Base-by-base conservation (phyloP, 2,113 vertebrate species). In the Cololabis saira region DNA sequence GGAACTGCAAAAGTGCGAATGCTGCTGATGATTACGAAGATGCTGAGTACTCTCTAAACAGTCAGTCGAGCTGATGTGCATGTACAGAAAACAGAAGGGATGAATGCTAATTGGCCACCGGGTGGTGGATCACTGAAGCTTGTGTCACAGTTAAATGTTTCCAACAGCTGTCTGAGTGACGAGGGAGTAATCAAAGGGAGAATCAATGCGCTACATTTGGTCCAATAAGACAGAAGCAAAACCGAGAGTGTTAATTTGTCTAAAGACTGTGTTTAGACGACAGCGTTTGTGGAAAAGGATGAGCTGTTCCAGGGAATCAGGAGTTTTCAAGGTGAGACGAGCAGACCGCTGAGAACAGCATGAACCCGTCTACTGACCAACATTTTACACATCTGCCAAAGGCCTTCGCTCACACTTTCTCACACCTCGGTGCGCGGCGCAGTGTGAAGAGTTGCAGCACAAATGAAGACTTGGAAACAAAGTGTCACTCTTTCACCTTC, bases 391-490 rank as follows among this genome's bases (percentile, higher is more conserved):
- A 69, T 48, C 12, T 55, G 37, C 54, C 27, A 18, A 49, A 57
- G 60, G 48, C 55, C 51, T 79, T 80, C 33, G 43, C 62, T 70
- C 52, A n/a, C 17, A 53, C n/a, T 59, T 76, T 82, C 74, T 88
- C 62, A 80, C 85, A 82, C 76, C 8, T 5, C 0, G 10, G 68
- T 81, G 78, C n/a, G 55, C 60, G 76, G 48, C 55, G 19, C 87
- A 56, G 77, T 82, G 85, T 1, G 37, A 67, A 76, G 61, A 17
- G 40, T 76, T 86, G 86, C 77, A 65, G 66, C 70, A 64, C 71
- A 51, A 7, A n/a, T 17, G 27, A 49, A 48, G 41, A 41, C 58
- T 67, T 21, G 41, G 45, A 50, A 45, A 30, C 27, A 18, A 21
- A 65, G 33, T 37, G 5, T 47, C 41, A 62, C 53, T 63, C 58